Percentiles rank a stretch among this genome's conserved stretches.
phyloP scores from a whole-genome alignment of 2,888 invertebrate genomes.

The Electrophaes corylata region DNA sequence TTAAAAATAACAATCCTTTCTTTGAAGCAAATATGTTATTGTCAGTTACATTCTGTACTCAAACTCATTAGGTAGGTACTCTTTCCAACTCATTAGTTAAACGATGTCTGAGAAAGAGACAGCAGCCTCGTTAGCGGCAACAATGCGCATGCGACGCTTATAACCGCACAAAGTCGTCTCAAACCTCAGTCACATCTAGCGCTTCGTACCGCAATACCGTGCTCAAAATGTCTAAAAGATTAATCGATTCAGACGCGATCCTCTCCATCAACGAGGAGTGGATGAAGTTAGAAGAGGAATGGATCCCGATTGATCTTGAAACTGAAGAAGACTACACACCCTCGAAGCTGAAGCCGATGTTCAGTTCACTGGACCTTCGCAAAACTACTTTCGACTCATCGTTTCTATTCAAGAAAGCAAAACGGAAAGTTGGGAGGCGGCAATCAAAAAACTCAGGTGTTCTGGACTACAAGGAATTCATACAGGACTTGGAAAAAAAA shows the following conservation, averaged over 20 bases:
- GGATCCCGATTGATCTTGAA: conserved; percentile 73
- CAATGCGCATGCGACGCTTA: conserved; percentile 31
- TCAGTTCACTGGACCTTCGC: conserved; percentile 64
- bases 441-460: conserved; percentile 55
- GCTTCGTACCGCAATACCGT: conserved; percentile 17
- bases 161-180: conserved; percentile 8
- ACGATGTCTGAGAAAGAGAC: conserved; percentile 27
- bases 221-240: conserved; percentile 34
- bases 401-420: conserved; percentile 63
- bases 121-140: conserved; percentile 5
- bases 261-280: conserved; percentile 70
- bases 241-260: conserved; percentile 65
- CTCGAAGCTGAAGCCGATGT: conserved; percentile 50
- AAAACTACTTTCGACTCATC: conserved; percentile 72
- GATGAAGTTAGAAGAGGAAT: conserved; percentile 68
- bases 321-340: conserved; percentile 59
- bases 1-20: neutral
- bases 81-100: neutral
- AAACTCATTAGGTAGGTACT: conserved; percentile 21
- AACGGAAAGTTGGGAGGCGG: conserved; percentile 57
- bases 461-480: conserved; percentile 65
- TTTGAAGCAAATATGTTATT: neutral
- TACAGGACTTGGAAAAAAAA: conserved; percentile 56
- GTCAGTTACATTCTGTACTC: neutral
- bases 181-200: conserved; percentile 25